These are phyloP conservation scores for Cerceris ruficornis DNA, from an alignment of 2,888 invertebrate genomes.

Conservation along the genomic window DNA sequence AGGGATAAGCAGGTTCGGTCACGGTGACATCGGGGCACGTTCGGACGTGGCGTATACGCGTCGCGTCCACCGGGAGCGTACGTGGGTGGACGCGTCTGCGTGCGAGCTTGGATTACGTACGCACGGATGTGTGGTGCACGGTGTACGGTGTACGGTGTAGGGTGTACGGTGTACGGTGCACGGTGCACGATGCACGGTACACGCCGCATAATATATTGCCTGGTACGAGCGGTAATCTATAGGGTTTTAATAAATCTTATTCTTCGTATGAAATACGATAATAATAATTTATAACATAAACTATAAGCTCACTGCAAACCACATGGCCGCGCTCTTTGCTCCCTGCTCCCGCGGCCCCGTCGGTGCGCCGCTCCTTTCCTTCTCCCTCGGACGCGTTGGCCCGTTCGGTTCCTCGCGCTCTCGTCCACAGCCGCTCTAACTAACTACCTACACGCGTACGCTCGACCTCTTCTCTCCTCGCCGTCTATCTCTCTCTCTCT, in stretches of 20 bases:
- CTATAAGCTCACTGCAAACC: constrained; percentile 76
- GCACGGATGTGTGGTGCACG: constrained; percentile 37
- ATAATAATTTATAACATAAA: constrained; percentile 81
- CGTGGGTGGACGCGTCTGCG: constrained; percentile 55
- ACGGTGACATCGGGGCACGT: constrained; percentile 20
- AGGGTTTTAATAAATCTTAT: constrained; percentile 79
- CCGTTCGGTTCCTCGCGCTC: constrained; percentile 25
- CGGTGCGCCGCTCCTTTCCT: constrained; percentile 10
- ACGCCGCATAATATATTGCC: constrained; percentile 69
- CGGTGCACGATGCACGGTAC: constrained; percentile 43
- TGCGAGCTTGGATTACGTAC: constrained; percentile 60
- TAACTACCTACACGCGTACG: constrained; percentile 44
- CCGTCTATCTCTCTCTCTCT: neutral
- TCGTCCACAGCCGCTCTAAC: constrained; percentile 40
- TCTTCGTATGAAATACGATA: constrained; percentile 79
- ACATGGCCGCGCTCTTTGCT: constrained; percentile 45
- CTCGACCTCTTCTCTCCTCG: neutral
- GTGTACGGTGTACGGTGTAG: constrained; percentile 68
- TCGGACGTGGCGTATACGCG: constrained; percentile 29
- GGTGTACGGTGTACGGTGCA: constrained; percentile 67
- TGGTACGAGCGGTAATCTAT: constrained; percentile 74
- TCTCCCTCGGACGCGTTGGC: neutral
- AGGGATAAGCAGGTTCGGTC: constrained; percentile 22
- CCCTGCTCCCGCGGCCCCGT: constrained; percentile 21
- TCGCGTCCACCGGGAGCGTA: constrained; percentile 24